Evolutionary conservation across 2,113 vertebrate genomes (phyloP).

Genomic region (Muntiacus muntjak): DNA sequence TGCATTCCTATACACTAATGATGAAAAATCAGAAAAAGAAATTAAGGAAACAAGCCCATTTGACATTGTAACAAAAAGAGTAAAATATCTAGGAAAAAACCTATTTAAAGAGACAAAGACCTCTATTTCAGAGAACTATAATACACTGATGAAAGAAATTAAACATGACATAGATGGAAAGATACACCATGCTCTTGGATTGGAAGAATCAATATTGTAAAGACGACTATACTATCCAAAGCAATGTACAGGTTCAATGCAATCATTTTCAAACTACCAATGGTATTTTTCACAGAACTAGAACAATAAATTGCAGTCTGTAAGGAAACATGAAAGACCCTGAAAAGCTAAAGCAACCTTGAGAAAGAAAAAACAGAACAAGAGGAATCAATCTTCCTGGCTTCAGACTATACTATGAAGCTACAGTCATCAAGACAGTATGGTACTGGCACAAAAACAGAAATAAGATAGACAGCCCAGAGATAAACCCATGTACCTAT

Average conservation of each 20-base stretch:
- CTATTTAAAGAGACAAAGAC: not conserved
- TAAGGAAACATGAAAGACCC: not conserved
- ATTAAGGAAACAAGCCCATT: not conserved
- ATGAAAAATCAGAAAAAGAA: not conserved
- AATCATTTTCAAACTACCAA: not conserved
- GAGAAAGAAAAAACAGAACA: not conserved
- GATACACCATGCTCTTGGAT: not conserved
- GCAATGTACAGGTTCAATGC: not conserved
- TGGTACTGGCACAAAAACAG: not conserved
- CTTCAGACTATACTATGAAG: not conserved
- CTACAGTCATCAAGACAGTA: not conserved
- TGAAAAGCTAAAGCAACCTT: not conserved
- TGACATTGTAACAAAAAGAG: not conserved
- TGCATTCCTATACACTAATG: not conserved
- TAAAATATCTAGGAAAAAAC: not conserved
- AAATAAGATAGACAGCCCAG: not conserved
- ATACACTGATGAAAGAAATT: not conserved
- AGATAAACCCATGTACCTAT: not conserved
- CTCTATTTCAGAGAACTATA: not conserved
- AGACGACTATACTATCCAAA: not conserved
- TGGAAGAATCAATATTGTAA: not conserved
- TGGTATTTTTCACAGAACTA: not conserved
- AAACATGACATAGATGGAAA: not conserved
- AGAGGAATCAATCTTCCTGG: not conserved
- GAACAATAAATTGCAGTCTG: not conserved